A percentile compares a stretch with the other conserved stretches of the same genome.
Conservation (phyloP, 2,113 vertebrate genomes). For the Trematomus loennbergii region DNA sequence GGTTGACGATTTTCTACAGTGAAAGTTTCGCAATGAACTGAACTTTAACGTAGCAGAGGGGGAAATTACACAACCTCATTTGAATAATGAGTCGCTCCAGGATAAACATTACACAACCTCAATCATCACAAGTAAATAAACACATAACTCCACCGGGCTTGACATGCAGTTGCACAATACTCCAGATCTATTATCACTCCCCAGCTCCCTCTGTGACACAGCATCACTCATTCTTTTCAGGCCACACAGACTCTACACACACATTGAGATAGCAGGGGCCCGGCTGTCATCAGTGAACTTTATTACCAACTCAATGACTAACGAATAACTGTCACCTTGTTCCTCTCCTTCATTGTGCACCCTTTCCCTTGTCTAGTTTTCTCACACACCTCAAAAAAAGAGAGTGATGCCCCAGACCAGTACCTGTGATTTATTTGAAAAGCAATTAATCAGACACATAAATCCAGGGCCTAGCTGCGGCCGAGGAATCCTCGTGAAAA, state of each 20-base stretch:
- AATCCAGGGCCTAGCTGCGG: slow-evolving; percentile 63
- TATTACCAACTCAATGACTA: slow-evolving; percentile 41
- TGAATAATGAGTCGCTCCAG: slow-evolving; percentile 46
- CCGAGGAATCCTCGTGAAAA: slow-evolving; percentile 81
- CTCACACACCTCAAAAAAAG: slow-evolving; percentile 41
- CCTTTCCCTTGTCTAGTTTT: slow-evolving; percentile 28
- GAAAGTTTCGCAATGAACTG: slow-evolving; percentile 28
- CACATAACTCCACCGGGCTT: slow-evolving; percentile 38
- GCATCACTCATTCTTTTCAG: slow-evolving; percentile 40
- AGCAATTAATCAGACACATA: slow-evolving; percentile 82
- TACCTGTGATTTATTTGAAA: slow-evolving; percentile 77
- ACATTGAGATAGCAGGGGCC: slow-evolving; percentile 36
- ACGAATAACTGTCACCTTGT: slow-evolving; percentile 50
- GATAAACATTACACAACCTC: slow-evolving; percentile 67
- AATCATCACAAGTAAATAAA: slow-evolving; percentile 61
- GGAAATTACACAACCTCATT: slow-evolving; percentile 59
- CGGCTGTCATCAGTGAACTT: slow-evolving; percentile 49
- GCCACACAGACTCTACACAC: slow-evolving; percentile 33
- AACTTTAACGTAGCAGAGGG: slow-evolving; percentile 52
- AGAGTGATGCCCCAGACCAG: slow-evolving; percentile 22
- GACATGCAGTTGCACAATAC: slow-evolving; percentile 48
- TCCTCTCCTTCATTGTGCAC: slow-evolving; percentile 27
- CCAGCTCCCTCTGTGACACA: slow-evolving; percentile 12
- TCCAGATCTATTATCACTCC: slow-evolving; percentile 29
- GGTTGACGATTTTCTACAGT: slow-evolving; percentile 45